Evolutionary conservation across 2,797 vertebrate species (phyloP).

Genomic region (Prionace glauca): DNA sequence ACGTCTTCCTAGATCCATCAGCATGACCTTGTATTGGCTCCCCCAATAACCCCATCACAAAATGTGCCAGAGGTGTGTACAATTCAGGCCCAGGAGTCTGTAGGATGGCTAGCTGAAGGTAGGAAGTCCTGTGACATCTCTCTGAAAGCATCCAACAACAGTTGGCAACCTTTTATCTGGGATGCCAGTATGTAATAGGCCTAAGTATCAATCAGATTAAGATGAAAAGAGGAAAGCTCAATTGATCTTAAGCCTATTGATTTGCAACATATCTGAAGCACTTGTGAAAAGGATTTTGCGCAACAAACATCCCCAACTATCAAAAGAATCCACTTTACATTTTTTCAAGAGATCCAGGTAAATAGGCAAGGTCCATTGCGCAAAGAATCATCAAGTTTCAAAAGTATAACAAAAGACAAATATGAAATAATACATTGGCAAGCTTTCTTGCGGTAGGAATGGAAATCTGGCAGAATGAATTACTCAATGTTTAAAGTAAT

Average conservation of each 20-base stretch:
- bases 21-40: background rate
- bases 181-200: no score
- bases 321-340: background rate
- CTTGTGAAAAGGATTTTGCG: background rate
- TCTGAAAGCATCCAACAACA: no score
- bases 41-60: no score
- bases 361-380: background rate
- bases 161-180: no score
- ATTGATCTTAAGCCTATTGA: background rate
- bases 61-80: no score
- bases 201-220: background rate
- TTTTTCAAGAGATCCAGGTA: background rate
- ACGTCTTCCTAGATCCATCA: no score
- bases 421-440: background rate
- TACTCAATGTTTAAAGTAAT: background rate
- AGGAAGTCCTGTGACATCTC: no score
- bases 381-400: background rate
- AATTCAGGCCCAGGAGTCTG: no score
- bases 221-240: background rate
- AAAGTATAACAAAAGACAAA: background rate
- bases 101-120: no score
- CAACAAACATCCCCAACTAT: background rate
- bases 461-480: background rate
- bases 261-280: background rate
- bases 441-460: background rate